These are phyloP conservation scores for Ornithoptera priamus DNA, from an alignment of 2,888 invertebrate species.

Conservation along the genomic window DNA sequence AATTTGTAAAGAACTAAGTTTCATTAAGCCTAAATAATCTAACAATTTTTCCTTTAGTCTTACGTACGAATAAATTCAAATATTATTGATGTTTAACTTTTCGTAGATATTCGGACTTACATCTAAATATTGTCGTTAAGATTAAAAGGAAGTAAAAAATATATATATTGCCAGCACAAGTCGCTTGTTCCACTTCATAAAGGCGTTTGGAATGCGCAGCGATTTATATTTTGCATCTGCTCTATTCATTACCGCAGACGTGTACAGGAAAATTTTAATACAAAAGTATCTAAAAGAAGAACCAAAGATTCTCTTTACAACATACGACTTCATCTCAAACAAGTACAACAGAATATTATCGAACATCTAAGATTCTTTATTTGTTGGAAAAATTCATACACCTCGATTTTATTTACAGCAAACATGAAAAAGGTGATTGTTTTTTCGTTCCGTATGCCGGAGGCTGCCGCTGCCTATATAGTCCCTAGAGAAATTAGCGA, in stretches of 20 bases:
- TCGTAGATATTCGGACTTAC: no score
- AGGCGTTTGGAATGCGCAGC: constrained; percentile 14
- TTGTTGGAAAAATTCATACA: neutral
- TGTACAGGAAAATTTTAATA: constrained; percentile 23
- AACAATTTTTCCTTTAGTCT: no score
- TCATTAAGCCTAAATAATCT: no score
- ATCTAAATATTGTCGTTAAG: neutral
- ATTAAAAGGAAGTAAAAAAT: neutral
- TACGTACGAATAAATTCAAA: no score
- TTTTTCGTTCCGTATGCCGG: neutral
- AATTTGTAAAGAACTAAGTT: no score
- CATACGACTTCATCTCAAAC: neutral
- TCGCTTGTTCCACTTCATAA: constrained; percentile 23
- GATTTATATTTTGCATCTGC: constrained; percentile 31
- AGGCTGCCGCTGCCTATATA: no score
- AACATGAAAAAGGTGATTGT: neutral
- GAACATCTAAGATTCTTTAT: neutral
- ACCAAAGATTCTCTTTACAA: constrained; percentile 3
- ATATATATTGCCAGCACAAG: constrained; percentile 13
- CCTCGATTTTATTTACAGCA: no score
- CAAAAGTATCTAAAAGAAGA: constrained; percentile 14
- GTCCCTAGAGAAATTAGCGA: no score
- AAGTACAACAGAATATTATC: neutral
- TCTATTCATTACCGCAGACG: constrained; percentile 28
- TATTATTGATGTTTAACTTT: no score